phyloP scores from a whole-genome alignment of 1,140 invertebrate species.

The Periplaneta americana region DNA sequence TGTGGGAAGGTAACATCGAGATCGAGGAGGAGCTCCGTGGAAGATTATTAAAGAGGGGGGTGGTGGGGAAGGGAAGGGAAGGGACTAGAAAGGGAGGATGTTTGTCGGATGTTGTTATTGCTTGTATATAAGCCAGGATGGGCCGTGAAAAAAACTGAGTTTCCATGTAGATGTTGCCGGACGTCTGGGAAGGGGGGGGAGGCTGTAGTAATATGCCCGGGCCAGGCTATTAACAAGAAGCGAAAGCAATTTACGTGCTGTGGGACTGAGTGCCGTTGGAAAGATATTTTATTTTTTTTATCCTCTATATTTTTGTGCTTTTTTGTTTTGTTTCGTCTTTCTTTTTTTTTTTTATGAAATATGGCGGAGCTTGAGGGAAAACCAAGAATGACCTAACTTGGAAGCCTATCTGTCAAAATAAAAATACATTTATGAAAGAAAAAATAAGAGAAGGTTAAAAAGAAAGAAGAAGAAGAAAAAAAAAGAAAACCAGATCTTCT shows the following conservation, averaged over 20 bases:
- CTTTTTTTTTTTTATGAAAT: constrained; percentile 3
- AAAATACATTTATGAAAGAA: not conserved
- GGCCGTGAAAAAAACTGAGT: no score
- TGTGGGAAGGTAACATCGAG: not conserved
- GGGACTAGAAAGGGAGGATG: not conserved
- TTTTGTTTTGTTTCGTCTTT: not conserved
- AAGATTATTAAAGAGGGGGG: not conserved
- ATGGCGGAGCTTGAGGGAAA: not conserved
- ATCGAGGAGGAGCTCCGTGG: not conserved
- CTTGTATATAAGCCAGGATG: not conserved
- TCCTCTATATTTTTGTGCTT: constrained; percentile 5
- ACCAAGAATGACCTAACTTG: not conserved
- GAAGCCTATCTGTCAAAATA: constrained; percentile 6
- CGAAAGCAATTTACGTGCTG: constrained; percentile 16
- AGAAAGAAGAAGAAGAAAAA: not conserved
- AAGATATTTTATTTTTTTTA: constrained; percentile 1
- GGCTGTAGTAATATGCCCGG: constrained; percentile 5
- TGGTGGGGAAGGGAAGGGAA: not conserved
- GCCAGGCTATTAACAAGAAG: constrained; percentile 16
- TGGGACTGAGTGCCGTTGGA: constrained; percentile 3
- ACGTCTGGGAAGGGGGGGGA: not conserved
- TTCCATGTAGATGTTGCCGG: not conserved
- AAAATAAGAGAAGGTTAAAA: not conserved
- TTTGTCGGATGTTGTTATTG: not conserved
- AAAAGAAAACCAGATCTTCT: not conserved